Percentiles rank a stretch among this genome's conserved stretches.
These are phyloP conservation scores for Drosophila truncata DNA, from an alignment of 1,140 invertebrate genomes.

Conservation along the genomic window DNA sequence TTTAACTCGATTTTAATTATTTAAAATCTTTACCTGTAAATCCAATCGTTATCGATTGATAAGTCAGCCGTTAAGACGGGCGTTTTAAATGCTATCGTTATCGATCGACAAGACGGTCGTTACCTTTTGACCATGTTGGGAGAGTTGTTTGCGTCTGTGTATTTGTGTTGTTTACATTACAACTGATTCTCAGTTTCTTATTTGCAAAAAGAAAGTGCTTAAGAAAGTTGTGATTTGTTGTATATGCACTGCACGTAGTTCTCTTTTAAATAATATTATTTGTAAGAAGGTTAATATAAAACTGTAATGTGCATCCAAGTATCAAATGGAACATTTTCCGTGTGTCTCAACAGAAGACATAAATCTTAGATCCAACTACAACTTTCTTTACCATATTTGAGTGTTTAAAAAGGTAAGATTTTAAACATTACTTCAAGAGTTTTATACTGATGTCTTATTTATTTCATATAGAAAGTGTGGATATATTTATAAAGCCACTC, in stretches of 20 bases:
- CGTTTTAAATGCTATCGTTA: slow-evolving; percentile 3
- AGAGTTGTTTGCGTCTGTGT: slow-evolving; percentile 12
- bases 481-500: not conserved
- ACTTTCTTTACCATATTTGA: slow-evolving; percentile 16
- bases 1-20: not conserved
- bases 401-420: not conserved
- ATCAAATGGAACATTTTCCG: slow-evolving; percentile 10
- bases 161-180: slow-evolving; percentile 49
- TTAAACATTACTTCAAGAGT: not conserved
- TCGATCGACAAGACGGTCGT: slow-evolving; percentile 26
- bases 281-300: not conserved
- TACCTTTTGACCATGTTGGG: slow-evolving; percentile 28
- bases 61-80: too few species aligned
- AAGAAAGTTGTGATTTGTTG: slow-evolving; percentile 30
- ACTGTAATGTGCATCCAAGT: not conserved
- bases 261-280: not conserved
- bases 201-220: slow-evolving; percentile 52
- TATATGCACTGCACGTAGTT: not conserved
- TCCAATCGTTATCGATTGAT: too few species aligned
- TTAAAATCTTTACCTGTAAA: not conserved
- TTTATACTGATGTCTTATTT: not conserved
- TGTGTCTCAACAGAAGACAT: slow-evolving; percentile 19
- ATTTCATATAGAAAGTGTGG: not conserved
- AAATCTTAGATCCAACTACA: not conserved
- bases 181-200: slow-evolving; percentile 36